A percentile compares a stretch with the other conserved stretches of the same genome.
These are phyloP conservation scores for Xestoiulus laeticollis DNA, from an alignment of 2,888 invertebrate species.

Conservation along the genomic window DNA sequence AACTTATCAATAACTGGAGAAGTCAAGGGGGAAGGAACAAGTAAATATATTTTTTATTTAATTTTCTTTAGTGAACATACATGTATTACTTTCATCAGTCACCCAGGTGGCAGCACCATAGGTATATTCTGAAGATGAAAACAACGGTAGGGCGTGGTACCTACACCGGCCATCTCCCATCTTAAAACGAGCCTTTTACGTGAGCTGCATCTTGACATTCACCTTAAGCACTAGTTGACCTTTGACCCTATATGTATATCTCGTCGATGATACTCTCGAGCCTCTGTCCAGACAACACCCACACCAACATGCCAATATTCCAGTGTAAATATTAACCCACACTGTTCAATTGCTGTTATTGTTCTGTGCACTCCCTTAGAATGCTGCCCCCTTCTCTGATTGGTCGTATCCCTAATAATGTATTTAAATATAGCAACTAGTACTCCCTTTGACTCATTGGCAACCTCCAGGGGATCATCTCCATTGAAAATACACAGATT, in stretches of 20 bases:
- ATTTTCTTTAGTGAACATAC: too few relatives aligned
- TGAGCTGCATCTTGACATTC: constrained; percentile 11
- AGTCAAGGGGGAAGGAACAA: too few relatives aligned
- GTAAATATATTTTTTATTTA: too few relatives aligned
- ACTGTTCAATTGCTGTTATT: constrained; percentile 28
- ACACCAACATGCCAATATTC: constrained; percentile 13
- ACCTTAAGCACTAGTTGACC: background rate
- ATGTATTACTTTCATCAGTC: too few relatives aligned
- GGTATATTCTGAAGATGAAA: too few relatives aligned
- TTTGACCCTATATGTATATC: constrained; percentile 28
- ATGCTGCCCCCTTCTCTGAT: background rate
- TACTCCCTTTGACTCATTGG: constrained; percentile 29
- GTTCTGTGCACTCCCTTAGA: background rate
- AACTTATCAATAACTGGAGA: too few relatives aligned
- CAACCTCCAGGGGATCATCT: constrained; percentile 7
- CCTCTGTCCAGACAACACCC: constrained; percentile 32
- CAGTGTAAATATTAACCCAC: constrained; percentile 34
- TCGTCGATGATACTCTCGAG: background rate
- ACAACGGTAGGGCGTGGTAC: background rate
- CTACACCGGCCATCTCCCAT: constrained; percentile 6
- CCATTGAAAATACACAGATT: background rate
- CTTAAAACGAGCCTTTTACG: background rate
- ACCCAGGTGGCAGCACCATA: too few relatives aligned
- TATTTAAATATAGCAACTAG: constrained; percentile 19
- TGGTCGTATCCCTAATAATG: background rate